Evolutionary conservation across 1,140 invertebrate species (phyloP).

Genomic region (Lordiphosa clarofinis): DNA sequence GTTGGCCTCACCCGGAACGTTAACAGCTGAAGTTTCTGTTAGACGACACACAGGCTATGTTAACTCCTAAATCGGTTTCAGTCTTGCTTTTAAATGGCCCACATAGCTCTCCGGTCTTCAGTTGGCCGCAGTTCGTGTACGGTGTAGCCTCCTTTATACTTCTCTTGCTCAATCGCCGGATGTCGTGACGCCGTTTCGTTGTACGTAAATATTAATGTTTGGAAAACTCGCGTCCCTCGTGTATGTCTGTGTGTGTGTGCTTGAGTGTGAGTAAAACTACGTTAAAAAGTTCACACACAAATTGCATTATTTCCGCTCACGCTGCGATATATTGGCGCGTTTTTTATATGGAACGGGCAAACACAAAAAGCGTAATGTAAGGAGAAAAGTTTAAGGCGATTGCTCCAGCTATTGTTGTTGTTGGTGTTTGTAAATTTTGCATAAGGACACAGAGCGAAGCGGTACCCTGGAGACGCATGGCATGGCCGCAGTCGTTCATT

Average conservation of each 20-base stretch:
- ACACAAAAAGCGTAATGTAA: constrained; percentile 48
- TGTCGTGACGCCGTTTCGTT: no score
- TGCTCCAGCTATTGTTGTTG: constrained; percentile 8
- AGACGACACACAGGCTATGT: constrained; percentile 22
- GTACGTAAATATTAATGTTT: constrained; percentile 68
- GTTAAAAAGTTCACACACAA: constrained; percentile 77
- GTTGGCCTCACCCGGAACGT: neutral
- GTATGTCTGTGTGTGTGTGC: constrained; percentile 13
- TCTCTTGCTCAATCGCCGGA: neutral
- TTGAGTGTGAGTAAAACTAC: constrained; percentile 43
- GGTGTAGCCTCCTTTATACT: constrained; percentile 4
- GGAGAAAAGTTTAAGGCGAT: constrained; percentile 53
- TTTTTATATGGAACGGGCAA: constrained; percentile 25
- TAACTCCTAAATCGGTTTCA: neutral
- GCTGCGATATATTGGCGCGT: constrained; percentile 68
- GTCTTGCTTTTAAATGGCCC: constrained; percentile 24
- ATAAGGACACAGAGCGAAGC: constrained; percentile 51
- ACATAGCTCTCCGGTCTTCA: constrained; percentile 32
- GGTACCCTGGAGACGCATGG: constrained; percentile 33
- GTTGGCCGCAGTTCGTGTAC: constrained; percentile 39
- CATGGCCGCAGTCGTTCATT: neutral
- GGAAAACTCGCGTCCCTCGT: constrained; percentile 42
- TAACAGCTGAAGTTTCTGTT: constrained; percentile 25
- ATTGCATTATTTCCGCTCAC: constrained; percentile 65
- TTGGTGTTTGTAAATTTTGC: constrained; percentile 59